A percentile compares a stretch with the other conserved stretches of the same genome.
Conservation (phyloP, 2,113 vertebrate genomes). For the Hippocampus zosterae region DNA sequence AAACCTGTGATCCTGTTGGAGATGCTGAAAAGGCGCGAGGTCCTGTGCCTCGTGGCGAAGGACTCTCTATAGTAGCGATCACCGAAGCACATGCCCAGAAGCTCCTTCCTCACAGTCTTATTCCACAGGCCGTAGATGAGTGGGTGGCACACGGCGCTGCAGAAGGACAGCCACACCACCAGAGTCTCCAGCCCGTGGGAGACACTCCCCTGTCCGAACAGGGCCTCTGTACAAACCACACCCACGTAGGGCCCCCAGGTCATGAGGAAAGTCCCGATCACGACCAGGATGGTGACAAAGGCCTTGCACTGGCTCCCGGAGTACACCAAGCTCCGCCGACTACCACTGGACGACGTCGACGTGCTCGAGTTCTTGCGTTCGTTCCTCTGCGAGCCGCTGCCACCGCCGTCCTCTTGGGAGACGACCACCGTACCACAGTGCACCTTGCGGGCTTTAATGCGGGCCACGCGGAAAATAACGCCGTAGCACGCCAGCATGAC, state of each 20-base stretch:
- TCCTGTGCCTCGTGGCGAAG: slow-evolving; percentile 85
- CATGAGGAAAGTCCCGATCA: slow-evolving; percentile 87
- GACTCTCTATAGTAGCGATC: slow-evolving; percentile 92
- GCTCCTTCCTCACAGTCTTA: slow-evolving; percentile 95
- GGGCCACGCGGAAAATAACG: slow-evolving; percentile 93
- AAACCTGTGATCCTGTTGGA: slow-evolving; percentile 95
- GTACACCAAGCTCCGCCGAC: slow-evolving; percentile 85
- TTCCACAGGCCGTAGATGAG: slow-evolving; percentile 98
- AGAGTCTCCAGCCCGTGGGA: slow-evolving; percentile 86
- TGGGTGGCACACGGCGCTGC: slow-evolving; percentile 90
- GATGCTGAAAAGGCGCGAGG: slow-evolving; percentile 91
- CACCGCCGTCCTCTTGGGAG: slow-evolving; percentile 70
- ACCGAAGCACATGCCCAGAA: slow-evolving; percentile 94
- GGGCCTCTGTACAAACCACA: slow-evolving; percentile 86
- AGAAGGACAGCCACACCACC: slow-evolving; percentile 92
- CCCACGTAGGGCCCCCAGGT: slow-evolving; percentile 95
- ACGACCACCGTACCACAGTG: slow-evolving; percentile 86
- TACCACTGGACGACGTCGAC: slow-evolving; percentile 88
- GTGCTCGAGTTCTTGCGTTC: slow-evolving; percentile 93
- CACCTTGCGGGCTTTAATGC: slow-evolving; percentile 93
- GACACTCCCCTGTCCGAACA: slow-evolving; percentile 86
- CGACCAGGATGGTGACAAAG: slow-evolving; percentile 91
- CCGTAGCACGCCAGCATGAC: slow-evolving; percentile 92
- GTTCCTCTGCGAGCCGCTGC: slow-evolving; percentile 59
- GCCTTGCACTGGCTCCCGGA: slow-evolving; percentile 98